These are phyloP conservation scores for Procambarus clarkii DNA, from an alignment of 1,140 invertebrate genomes.

Conservation along the genomic window DNA sequence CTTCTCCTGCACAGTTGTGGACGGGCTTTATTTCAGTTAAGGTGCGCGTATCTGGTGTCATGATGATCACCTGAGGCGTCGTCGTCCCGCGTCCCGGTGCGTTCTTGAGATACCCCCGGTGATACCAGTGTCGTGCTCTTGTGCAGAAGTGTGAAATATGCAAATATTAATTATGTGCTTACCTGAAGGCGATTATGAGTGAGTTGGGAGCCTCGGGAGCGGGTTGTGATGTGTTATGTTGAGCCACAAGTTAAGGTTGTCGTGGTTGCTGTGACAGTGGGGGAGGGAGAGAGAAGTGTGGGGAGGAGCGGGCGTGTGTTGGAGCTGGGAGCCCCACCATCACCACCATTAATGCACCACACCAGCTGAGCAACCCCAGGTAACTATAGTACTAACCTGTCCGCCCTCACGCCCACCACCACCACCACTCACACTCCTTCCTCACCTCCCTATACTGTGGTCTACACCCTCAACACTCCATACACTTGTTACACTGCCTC, in stretches of 20 bases:
- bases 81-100: constrained; percentile 12
- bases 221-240: constrained; percentile 42
- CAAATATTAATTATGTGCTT: constrained; percentile 62
- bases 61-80: constrained; percentile 45
- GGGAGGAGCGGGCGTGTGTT: neutral
- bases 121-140: constrained; percentile 24
- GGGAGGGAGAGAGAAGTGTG: neutral
- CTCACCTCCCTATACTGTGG: too few relatives aligned
- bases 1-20: constrained; percentile 58
- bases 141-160: constrained; percentile 53
- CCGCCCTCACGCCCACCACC: neutral
- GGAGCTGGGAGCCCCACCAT: neutral
- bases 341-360: constrained; percentile 26
- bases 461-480: too few relatives aligned
- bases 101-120: neutral
- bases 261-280: constrained; percentile 1
- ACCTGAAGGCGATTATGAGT: constrained; percentile 61
- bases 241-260: neutral
- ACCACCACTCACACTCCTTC: neutral
- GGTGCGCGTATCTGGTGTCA: constrained; percentile 40
- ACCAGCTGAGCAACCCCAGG: constrained; percentile 49
- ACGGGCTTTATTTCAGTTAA: constrained; percentile 54
- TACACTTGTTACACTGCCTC: too few relatives aligned
- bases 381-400: neutral
- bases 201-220: neutral